Percentiles rank a stretch among this genome's conserved stretches.
phyloP scores from a whole-genome alignment of 2,113 vertebrate genomes.

The Grus americana region DNA sequence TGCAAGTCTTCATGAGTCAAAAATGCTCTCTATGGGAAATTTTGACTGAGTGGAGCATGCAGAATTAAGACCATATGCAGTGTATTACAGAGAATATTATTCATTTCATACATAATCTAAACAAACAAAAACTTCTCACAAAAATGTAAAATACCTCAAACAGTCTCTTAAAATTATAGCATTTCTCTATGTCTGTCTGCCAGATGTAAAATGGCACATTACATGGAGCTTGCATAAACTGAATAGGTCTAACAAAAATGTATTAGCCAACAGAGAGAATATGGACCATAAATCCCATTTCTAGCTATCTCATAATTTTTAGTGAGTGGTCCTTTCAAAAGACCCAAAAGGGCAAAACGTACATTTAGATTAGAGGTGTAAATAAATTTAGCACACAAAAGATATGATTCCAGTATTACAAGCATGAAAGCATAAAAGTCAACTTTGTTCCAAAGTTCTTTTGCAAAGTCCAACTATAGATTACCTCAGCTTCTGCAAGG shows the following conservation, averaged over 20 bases:
- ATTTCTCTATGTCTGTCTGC: neutral
- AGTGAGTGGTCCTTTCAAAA: neutral
- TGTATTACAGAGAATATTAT: neutral
- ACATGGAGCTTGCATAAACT: neutral
- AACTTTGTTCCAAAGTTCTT: neutral
- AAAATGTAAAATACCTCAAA: neutral
- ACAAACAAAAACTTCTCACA: neutral
- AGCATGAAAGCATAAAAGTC: neutral
- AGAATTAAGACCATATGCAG: neutral
- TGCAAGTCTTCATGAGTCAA: neutral
- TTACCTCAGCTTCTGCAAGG: neutral
- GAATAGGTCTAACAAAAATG: neutral
- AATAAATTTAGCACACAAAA: slow-evolving; percentile 4
- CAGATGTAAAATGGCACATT: neutral
- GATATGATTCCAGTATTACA: neutral
- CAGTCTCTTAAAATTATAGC: neutral
- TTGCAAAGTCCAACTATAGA: neutral
- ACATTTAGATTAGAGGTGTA: neutral
- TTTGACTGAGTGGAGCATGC: neutral
- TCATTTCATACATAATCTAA: neutral
- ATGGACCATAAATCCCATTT: neutral
- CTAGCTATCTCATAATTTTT: neutral
- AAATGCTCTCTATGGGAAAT: neutral
- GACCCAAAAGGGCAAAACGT: neutral
- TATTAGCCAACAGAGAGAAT: neutral